Percentiles rank a stretch among this genome's conserved stretches.
Evolutionary conservation across 2,888 invertebrate species (phyloP).

Genomic region (Parelbella ahira): DNA sequence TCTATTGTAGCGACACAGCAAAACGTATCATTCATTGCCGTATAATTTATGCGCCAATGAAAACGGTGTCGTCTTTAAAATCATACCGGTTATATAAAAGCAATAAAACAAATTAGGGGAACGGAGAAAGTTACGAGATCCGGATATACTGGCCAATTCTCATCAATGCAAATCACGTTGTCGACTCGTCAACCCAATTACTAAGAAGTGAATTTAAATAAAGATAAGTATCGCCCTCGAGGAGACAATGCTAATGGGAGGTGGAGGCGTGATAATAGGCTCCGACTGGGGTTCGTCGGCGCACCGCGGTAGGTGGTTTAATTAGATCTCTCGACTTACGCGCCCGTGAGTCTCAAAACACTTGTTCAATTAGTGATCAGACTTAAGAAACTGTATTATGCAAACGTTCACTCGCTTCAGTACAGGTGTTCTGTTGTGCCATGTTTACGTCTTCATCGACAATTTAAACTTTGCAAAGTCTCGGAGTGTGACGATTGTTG

Average conservation of each 20-base stretch:
- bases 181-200: slow-evolving; percentile 81
- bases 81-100: slow-evolving; percentile 56
- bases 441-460: slow-evolving; percentile 23
- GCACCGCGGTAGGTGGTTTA: slow-evolving; percentile 70
- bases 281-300: slow-evolving; percentile 52
- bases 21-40: neutral
- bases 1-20: slow-evolving; percentile 13
- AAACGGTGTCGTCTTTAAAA: slow-evolving; percentile 33
- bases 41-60: slow-evolving; percentile 1
- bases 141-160: slow-evolving; percentile 69
- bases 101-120: slow-evolving; percentile 69
- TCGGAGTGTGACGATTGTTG: too few relatives aligned
- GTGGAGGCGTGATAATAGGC: slow-evolving; percentile 78
- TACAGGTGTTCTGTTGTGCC: slow-evolving; percentile 28
- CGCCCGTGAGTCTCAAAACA: slow-evolving; percentile 69
- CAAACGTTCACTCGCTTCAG: slow-evolving; percentile 40
- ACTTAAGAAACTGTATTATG: slow-evolving; percentile 61
- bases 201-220: slow-evolving; percentile 81
- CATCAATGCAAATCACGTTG: slow-evolving; percentile 81
- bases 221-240: slow-evolving; percentile 80
- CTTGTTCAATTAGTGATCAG: slow-evolving; percentile 78
- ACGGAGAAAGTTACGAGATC: slow-evolving; percentile 59
- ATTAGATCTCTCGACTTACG: slow-evolving; percentile 76
- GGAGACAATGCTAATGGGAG: slow-evolving; percentile 80
- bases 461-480: slow-evolving; percentile 11